phyloP scores from a whole-genome alignment of 92 coral and sea anemone genomes.

The Nematostella vectensis region DNA sequence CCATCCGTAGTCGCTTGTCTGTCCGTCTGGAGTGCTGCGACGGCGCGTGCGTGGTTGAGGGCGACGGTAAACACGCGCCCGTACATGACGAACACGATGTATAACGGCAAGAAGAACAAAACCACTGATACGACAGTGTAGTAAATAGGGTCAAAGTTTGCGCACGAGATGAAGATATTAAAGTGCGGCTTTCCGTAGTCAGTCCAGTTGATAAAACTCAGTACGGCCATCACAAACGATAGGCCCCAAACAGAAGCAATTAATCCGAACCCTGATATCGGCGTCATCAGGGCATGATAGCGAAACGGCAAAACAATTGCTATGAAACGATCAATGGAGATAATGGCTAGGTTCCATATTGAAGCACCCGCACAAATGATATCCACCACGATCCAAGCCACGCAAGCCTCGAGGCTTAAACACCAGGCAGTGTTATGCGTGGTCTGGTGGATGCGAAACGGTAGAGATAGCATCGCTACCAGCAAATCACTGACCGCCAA shows the following conservation, averaged over 20 bases:
- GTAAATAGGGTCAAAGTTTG: constrained; percentile 40
- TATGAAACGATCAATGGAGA: too few relatives aligned
- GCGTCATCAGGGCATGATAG: too few relatives aligned
- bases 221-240: constrained; percentile 34
- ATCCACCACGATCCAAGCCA: constrained; percentile 62
- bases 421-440: constrained; percentile 68
- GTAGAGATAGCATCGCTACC: too few relatives aligned
- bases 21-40: constrained; percentile 58
- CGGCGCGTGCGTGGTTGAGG: constrained; percentile 75
- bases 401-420: constrained; percentile 30
- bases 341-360: too few relatives aligned
- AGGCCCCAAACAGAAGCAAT: constrained; percentile 63
- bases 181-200: constrained; percentile 17
- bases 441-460: constrained; percentile 65
- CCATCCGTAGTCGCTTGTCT: too few relatives aligned
- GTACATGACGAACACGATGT: constrained; percentile 63
- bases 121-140: constrained; percentile 53
- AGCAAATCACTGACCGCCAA: too few relatives aligned
- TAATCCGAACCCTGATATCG: constrained; percentile 48
- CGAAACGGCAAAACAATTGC: too few relatives aligned
- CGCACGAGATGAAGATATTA: constrained; percentile 9
- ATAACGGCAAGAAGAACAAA: constrained; percentile 65
- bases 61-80: constrained; percentile 76
- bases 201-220: constrained; percentile 70
- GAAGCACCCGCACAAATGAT: constrained; percentile 71